phyloP scores from a whole-genome alignment of 2,113 vertebrate species.

The Microtus ochrogaster region DNA sequence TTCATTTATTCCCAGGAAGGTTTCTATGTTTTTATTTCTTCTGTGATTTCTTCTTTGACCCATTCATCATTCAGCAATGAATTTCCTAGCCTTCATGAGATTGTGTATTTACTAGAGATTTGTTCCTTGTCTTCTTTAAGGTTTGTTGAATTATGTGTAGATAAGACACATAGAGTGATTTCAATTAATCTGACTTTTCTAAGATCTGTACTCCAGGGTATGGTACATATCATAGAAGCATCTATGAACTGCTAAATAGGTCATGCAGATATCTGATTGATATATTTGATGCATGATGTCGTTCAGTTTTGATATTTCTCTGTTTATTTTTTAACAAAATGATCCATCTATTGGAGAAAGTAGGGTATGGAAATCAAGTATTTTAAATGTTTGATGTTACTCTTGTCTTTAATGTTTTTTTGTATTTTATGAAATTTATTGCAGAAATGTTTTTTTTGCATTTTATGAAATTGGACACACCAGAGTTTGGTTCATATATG shows the following conservation, averaged over 20 bases:
- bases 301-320: background rate
- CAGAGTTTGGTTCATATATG: background rate
- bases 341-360: background rate
- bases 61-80: background rate
- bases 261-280: no score
- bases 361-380: background rate
- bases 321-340: background rate
- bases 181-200: background rate
- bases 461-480: background rate
- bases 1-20: background rate
- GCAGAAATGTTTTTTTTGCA: background rate
- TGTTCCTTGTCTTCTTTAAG: background rate
- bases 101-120: background rate
- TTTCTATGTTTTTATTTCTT: background rate
- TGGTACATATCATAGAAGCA: background rate
- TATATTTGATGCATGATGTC: background rate
- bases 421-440: background rate
- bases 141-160: background rate
- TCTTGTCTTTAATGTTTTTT: background rate
- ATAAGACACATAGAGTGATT: background rate
- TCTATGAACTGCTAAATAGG: background rate
- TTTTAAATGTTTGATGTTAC: background rate
- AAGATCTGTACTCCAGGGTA: background rate
- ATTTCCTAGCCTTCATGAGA: background rate
- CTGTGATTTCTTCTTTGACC: background rate